These are phyloP conservation scores for Pipistrellus kuhlii DNA, from an alignment of 2,797 vertebrate species.

Conservation along the genomic window DNA sequence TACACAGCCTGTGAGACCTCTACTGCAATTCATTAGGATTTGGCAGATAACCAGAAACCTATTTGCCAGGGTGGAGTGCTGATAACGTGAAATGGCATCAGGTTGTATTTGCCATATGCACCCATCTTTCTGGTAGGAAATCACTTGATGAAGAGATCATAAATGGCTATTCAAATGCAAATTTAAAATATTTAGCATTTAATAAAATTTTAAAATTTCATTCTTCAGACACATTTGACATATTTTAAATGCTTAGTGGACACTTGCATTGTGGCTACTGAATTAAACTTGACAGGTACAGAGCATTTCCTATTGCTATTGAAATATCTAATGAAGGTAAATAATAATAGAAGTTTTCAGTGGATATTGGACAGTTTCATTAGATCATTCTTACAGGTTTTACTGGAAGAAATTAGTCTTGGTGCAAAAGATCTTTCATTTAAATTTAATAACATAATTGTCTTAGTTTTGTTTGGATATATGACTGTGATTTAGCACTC, in stretches of 20 bases:
- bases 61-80: background rate
- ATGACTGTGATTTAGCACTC: background rate
- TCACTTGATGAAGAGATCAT: background rate
- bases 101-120: background rate
- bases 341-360: background rate
- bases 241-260: background rate
- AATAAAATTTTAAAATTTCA: background rate
- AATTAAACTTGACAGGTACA: background rate
- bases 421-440: background rate
- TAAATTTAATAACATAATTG: background rate
- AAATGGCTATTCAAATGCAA: slow-evolving; percentile 15
- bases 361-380: background rate
- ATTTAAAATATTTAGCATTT: background rate
- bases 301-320: background rate
- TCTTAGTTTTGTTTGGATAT: background rate
- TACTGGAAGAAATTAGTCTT: background rate
- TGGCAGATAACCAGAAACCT: background rate
- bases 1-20: background rate
- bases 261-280: background rate
- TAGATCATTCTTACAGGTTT: background rate
- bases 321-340: background rate
- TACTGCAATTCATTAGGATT: background rate
- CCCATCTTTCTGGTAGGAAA: background rate
- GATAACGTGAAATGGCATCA: background rate
- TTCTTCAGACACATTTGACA: background rate